phyloP scores from a whole-genome alignment of 2,113 vertebrate species.

The Chauna torquata region DNA sequence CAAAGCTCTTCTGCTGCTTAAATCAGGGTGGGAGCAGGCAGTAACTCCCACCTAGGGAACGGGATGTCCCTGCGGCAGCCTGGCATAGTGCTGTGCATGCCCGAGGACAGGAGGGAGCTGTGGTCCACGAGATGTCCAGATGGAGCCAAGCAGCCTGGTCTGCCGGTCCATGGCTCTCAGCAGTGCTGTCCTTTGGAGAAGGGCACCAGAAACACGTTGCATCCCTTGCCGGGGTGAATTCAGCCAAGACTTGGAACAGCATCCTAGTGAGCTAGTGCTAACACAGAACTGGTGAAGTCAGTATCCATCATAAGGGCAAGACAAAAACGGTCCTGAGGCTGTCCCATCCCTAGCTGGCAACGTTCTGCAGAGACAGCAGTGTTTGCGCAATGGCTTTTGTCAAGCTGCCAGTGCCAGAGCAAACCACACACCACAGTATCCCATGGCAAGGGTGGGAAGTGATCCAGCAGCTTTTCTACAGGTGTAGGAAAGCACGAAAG shows the following conservation, averaged over 20 bases:
- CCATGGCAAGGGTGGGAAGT: neutral
- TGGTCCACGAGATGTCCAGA: neutral
- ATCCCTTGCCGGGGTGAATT: neutral
- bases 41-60: neutral
- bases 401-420: neutral
- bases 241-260: neutral
- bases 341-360: neutral
- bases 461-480: neutral
- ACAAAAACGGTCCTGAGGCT: neutral
- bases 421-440: neutral
- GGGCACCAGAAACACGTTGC: fast-evolving
- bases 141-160: neutral
- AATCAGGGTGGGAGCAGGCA: neutral
- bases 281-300: neutral
- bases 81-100: fast-evolving
- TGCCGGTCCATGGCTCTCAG: neutral
- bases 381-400: neutral
- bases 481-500: too few relatives aligned
- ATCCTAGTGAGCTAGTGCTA: neutral
- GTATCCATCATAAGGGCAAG: neutral
- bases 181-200: neutral
- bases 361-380: neutral
- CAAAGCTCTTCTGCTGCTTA: neutral
- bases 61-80: neutral
- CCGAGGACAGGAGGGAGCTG: neutral